Percentiles rank a stretch among this genome's conserved stretches.
phyloP scores from a whole-genome alignment of 2,888 invertebrate genomes.

The Allygus modestus region DNA sequence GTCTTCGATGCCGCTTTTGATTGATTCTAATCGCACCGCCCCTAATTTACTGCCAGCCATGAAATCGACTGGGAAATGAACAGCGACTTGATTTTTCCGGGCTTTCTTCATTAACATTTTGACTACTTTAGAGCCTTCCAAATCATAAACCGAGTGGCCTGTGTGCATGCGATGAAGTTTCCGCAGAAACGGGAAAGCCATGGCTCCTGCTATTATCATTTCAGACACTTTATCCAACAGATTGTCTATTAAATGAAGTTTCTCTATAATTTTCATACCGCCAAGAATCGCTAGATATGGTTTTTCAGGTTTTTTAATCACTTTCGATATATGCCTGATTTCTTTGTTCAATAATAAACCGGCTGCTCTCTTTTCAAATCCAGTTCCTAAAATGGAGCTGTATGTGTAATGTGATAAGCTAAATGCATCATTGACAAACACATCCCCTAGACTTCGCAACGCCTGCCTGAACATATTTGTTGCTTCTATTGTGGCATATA shows the following conservation, averaged over 20 bases:
- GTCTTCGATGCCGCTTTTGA: conserved; percentile 30
- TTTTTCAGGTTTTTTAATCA: background rate
- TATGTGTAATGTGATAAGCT: conserved; percentile 19
- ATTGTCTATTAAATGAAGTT: conserved; percentile 98
- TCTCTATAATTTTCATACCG: conserved; percentile 99
- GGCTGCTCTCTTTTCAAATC: conserved; percentile 21
- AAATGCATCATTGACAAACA: conserved; percentile 43
- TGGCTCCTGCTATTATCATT: conserved; percentile 99
- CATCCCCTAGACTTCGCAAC: conserved; percentile 13
- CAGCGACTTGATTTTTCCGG: conserved; percentile 1
- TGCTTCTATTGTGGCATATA: background rate
- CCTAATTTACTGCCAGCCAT: conserved; percentile 21
- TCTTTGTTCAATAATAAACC: conserved; percentile 29
- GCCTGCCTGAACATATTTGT: background rate
- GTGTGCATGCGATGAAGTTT: conserved; percentile 87
- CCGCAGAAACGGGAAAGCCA: conserved; percentile 99
- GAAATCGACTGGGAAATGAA: conserved; percentile 37
- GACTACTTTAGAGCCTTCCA: background rate
- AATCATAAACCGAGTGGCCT: conserved; percentile 16
- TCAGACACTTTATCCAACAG: conserved; percentile 98
- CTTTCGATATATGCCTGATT: conserved; percentile 27
- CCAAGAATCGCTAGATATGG: conserved; percentile 90
- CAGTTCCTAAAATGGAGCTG: conserved; percentile 35
- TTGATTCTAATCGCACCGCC: conserved; percentile 7
- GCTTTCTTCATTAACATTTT: conserved; percentile 44